Evolutionary conservation across 2,888 invertebrate genomes (phyloP).

Genomic region (Coecobrya sp.): DNA sequence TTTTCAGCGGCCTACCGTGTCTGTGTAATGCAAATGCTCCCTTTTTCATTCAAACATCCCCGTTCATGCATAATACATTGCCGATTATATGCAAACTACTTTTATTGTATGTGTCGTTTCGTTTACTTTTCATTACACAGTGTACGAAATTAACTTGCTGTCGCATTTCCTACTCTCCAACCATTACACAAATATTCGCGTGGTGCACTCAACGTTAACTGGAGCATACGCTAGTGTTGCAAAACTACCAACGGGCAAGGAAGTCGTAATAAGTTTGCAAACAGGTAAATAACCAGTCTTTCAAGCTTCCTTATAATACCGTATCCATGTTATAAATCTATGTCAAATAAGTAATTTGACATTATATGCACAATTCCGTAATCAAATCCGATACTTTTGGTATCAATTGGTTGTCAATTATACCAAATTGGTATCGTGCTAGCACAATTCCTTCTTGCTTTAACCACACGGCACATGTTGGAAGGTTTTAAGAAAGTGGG

Average conservation of each 20-base stretch:
- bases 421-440: too few relatives aligned
- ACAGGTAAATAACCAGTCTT: constrained; percentile 54
- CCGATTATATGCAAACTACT: constrained; percentile 38
- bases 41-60: background rate
- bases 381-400: too few relatives aligned
- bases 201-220: constrained; percentile 69
- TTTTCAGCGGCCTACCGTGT: background rate
- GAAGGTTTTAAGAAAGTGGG: too few relatives aligned
- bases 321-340: too few relatives aligned
- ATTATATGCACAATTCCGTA: too few relatives aligned
- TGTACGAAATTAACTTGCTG: constrained; percentile 69
- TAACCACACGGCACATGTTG: too few relatives aligned
- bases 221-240: constrained; percentile 73
- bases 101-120: constrained; percentile 32
- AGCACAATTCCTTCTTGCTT: too few relatives aligned
- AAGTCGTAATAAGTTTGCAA: constrained; percentile 72
- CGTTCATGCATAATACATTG: constrained; percentile 52
- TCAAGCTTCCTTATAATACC: too few relatives aligned
- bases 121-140: constrained; percentile 67
- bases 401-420: too few relatives aligned
- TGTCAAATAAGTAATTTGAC: too few relatives aligned
- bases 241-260: constrained; percentile 14
- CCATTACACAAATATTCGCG: constrained; percentile 56
- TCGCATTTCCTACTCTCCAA: constrained; percentile 72
- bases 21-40: background rate